phyloP scores from a whole-genome alignment of 2,113 vertebrate genomes.

The Dipodomys merriami region DNA sequence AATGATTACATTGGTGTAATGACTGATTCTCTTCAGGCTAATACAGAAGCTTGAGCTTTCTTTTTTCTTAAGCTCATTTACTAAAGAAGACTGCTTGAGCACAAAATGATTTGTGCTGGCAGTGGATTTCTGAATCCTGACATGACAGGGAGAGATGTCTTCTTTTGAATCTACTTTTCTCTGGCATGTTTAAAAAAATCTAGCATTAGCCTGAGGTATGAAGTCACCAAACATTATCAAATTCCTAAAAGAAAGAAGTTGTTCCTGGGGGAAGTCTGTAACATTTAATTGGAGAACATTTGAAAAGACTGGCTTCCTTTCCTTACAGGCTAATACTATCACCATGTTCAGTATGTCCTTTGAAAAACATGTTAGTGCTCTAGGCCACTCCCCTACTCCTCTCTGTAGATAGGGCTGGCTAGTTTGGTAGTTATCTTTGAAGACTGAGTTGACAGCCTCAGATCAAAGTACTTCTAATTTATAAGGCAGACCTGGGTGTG shows the following conservation, averaged over 20 bases:
- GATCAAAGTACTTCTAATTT: slow-evolving; percentile 56
- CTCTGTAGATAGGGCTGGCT: slow-evolving; percentile 7
- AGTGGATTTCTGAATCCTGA: slow-evolving; percentile 63
- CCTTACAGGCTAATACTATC: slow-evolving; percentile 34
- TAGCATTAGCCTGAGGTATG: slow-evolving; percentile 50
- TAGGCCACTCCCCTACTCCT: slow-evolving; percentile 42
- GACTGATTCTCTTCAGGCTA: slow-evolving; percentile 29
- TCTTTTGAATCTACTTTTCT: slow-evolving; percentile 39
- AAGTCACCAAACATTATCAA: slow-evolving; percentile 42
- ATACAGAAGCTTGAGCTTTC: neutral
- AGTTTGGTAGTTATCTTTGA: slow-evolving; percentile 47
- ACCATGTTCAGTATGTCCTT: slow-evolving; percentile 4
- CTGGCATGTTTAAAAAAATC: slow-evolving; percentile 52
- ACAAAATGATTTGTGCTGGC: slow-evolving; percentile 49
- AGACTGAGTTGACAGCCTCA: slow-evolving; percentile 18
- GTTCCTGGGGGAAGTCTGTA: slow-evolving; percentile 27
- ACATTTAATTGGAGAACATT: slow-evolving; percentile 63
- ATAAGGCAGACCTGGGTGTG: neutral
- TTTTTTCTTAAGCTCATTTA: slow-evolving; percentile 7
- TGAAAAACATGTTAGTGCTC: slow-evolving; percentile 46
- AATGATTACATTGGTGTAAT: neutral
- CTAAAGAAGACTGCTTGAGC: slow-evolving; percentile 49
- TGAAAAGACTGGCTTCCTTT: slow-evolving; percentile 51
- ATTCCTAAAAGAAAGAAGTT: slow-evolving; percentile 38
- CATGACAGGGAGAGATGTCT: slow-evolving; percentile 1